These are phyloP conservation scores for Aphelenchoides besseyi DNA, from an alignment of 1,140 invertebrate species.

Conservation along the genomic window DNA sequence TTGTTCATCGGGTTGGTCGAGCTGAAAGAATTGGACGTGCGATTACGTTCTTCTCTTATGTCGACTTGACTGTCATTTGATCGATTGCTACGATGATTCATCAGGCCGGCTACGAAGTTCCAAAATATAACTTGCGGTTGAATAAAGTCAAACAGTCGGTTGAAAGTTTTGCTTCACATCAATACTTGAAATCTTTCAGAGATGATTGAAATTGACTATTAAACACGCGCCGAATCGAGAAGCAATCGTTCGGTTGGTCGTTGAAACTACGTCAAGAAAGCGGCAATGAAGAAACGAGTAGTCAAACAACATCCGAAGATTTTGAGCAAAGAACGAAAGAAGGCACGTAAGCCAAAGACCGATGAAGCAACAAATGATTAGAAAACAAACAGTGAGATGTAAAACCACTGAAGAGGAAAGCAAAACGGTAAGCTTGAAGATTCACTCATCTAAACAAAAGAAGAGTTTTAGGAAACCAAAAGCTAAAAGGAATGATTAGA, in stretches of 20 bases:
- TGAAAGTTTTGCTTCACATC: too few relatives aligned
- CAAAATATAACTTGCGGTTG: conserved; percentile 54
- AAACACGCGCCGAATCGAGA: conserved; percentile 36
- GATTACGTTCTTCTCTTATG: conserved; percentile 87
- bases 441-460: too few relatives aligned
- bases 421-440: background rate
- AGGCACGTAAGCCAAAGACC: conserved; percentile 5
- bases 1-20: conserved; percentile 86
- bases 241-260: conserved; percentile 21
- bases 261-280: conserved; percentile 32
- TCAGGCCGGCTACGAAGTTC: conserved; percentile 59
- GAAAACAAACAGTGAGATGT: background rate
- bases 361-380: background rate
- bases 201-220: too few relatives aligned
- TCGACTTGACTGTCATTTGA: conserved; percentile 68
- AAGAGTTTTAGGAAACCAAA: background rate
- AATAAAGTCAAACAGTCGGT: conserved; percentile 39
- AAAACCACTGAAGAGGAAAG: background rate
- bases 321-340: conserved; percentile 17
- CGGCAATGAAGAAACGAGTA: conserved; percentile 11
- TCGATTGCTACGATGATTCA: conserved; percentile 60
- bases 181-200: too few relatives aligned
- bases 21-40: conserved; percentile 80
- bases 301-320: conserved; percentile 16
- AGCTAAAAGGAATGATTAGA: background rate